phyloP scores from a whole-genome alignment of 2,888 invertebrate genomes.

The Gymnosoma rotundatum region DNA sequence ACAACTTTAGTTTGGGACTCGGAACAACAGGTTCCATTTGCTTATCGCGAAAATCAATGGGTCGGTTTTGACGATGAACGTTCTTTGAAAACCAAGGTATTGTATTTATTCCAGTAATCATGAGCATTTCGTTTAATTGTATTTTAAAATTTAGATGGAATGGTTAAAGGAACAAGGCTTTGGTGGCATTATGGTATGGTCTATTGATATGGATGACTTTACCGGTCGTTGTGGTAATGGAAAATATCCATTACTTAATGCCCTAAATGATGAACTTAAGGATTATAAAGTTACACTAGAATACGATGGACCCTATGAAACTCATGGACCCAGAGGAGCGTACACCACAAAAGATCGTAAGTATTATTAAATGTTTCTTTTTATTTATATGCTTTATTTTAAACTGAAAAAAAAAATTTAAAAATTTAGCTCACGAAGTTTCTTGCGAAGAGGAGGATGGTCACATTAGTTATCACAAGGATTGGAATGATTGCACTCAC shows the following conservation, averaged over 20 bases:
- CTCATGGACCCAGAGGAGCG: conserved; percentile 86
- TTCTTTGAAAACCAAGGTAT: conserved; percentile 94
- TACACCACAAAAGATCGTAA: conserved; percentile 95
- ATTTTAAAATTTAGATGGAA: conserved; percentile 86
- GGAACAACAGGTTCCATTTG: conserved; percentile 97
- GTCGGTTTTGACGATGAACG: conserved; percentile 97
- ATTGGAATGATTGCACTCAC: conserved; percentile 95
- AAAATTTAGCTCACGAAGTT: conserved; percentile 90
- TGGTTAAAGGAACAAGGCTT: conserved; percentile 97
- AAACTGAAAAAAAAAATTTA: not conserved
- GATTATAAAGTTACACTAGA: conserved; percentile 91
- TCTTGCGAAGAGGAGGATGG: conserved; percentile 96
- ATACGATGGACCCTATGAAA: conserved; percentile 94
- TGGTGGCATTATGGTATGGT: conserved; percentile 98
- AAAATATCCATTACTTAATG: conserved; percentile 93
- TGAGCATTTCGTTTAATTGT: not conserved
- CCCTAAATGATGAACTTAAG: conserved; percentile 92
- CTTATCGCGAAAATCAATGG: conserved; percentile 95
- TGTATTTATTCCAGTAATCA: no score
- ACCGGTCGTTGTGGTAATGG: conserved; percentile 94
- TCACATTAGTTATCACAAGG: conserved; percentile 96
- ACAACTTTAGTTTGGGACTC: conserved; percentile 97
- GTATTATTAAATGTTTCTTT: conserved; percentile 79
- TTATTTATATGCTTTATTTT: not conserved
- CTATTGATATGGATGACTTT: conserved; percentile 97